Conservation (phyloP, 2,797 vertebrate species). For the Masticophis lateralis region DNA sequence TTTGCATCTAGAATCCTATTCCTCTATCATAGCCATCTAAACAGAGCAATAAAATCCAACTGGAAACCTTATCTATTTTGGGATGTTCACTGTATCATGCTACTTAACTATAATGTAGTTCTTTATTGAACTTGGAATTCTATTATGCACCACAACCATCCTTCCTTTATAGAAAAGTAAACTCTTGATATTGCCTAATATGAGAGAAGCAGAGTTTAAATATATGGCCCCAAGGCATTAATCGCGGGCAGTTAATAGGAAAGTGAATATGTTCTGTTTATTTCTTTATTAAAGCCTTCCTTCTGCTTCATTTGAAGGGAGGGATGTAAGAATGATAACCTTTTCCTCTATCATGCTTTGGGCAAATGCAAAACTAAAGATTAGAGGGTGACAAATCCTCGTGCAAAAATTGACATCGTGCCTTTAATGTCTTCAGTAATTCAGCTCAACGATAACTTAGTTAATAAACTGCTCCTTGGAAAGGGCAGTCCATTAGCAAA, state of each 20-base stretch:
- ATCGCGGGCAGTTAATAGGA: not conserved
- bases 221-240: too few species aligned
- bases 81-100: not conserved
- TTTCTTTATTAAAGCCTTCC: not conserved
- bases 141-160: not conserved
- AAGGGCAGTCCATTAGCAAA: constrained; percentile 54
- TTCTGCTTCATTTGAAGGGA: not conserved
- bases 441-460: constrained; percentile 47
- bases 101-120: not conserved
- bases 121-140: not conserved
- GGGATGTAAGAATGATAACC: not conserved
- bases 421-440: constrained; percentile 35
- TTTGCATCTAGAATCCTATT: not conserved
- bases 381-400: not conserved
- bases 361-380: not conserved
- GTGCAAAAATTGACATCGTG: not conserved
- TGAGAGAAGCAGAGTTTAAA: not conserved
- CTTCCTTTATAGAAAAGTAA: not conserved
- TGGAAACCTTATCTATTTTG: not conserved
- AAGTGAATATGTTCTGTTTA: not conserved
- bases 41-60: not conserved
- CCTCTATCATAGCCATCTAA: not conserved
- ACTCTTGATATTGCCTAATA: not conserved
- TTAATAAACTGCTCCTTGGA: constrained; percentile 46
- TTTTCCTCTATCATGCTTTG: not conserved